Evolutionary conservation across 2,797 vertebrate species (phyloP), one percentile per base, ranked within the genome.

Genomic region (Pterois miles): DNA sequence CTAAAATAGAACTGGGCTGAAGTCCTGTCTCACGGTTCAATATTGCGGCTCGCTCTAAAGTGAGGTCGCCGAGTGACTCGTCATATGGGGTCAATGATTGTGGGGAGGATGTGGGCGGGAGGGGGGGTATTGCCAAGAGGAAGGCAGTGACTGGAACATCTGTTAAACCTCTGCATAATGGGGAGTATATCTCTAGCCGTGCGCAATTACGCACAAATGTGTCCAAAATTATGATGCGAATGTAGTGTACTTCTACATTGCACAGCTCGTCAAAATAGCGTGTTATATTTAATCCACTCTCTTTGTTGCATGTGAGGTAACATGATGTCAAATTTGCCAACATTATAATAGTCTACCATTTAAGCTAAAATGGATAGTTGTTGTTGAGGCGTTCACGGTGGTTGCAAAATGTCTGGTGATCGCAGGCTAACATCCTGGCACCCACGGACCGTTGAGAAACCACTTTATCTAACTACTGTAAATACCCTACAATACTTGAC

Each of bases 21-120:
- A 88, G 84, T 86, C 88, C 85, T 56, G 84, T 91, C 88, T 91
- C 92, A 92, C 87, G 85, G 87, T 86, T 91, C 87, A 92, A 71
- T 88, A 86, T 71, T 82, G 77, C 76, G 85, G 48, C 83, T 91
- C 81, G 72, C 78, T 76, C 72, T 83, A 59, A 79, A 90, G 80
- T 87, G 81, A 88, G 88, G 86, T 84, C 67, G 69, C 70, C 65
- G 74, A 82, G 76, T 89, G 85, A 88, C 87, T 89, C 83, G 66
- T 86, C 78, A 81, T 81, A 22, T 58, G 27, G 86, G 90, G 90
- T 93, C 91, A 91, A 6, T 23, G 67, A 75, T 65, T 81, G 65
- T 54, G 78, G 69, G 52, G 81, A 31, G 72, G 29, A 40, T 34
- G 66, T 23, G n/a, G 16, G n/a, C n/a, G 40, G 3, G 60, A n/a